Percentiles rank a stretch among this genome's conserved stretches.
Conservation (phyloP, 2,888 invertebrate genomes). For the Heteromurus nitidus region DNA sequence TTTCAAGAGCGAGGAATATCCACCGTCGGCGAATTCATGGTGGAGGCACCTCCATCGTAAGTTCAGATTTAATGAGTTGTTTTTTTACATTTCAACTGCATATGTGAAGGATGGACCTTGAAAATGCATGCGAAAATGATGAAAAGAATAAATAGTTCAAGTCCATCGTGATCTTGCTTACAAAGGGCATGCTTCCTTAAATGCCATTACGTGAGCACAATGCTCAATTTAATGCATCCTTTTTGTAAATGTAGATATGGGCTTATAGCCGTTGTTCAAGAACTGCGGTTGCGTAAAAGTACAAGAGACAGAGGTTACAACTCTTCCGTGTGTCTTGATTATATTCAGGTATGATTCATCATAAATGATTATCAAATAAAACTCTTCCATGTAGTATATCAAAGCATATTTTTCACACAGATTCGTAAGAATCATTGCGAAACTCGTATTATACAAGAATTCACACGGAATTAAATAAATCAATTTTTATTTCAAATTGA, state of each 20-base stretch:
- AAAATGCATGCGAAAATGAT: conserved; percentile 19
- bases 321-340: conserved; percentile 63
- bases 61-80: conserved; percentile 6
- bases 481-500: conserved; percentile 18
- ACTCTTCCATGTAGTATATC: background rate
- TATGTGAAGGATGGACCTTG: background rate
- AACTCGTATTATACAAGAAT: no score
- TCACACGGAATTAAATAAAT: no score
- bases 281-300: conserved; percentile 62
- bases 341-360: conserved; percentile 63
- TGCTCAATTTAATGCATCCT: background rate
- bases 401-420: no score
- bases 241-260: conserved; percentile 53
- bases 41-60: conserved; percentile 63
- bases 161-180: conserved; percentile 6
- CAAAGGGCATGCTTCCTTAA: conserved; percentile 8
- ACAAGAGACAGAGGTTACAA: conserved; percentile 55
- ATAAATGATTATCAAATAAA: no score
- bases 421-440: no score
- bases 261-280: conserved; percentile 67
- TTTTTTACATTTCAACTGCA: background rate
- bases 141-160: conserved; percentile 23
- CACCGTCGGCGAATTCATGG: conserved; percentile 66
- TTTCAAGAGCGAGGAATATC: conserved; percentile 69
- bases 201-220: background rate